phyloP scores from a whole-genome alignment of 2,888 invertebrate genomes.

The Iselma pallidipennis region DNA sequence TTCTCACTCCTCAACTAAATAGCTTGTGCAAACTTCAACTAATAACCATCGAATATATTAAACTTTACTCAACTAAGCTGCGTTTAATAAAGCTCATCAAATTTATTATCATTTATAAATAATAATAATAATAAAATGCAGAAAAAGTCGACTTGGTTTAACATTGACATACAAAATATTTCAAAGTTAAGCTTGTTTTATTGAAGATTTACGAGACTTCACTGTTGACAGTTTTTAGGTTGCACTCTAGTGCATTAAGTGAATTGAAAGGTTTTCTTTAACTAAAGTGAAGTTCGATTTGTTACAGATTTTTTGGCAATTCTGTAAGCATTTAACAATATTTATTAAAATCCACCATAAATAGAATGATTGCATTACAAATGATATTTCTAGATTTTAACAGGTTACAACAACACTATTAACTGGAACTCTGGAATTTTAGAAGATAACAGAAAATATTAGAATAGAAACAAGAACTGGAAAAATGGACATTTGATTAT shows the following conservation, averaged over 20 bases:
- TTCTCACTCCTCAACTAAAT: conserved; percentile 22
- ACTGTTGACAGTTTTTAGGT: not conserved
- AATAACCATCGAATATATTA: conserved; percentile 19
- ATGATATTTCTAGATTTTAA: too few species aligned
- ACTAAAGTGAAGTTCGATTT: not conserved
- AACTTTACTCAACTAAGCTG: conserved; percentile 11
- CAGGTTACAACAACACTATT: too few species aligned
- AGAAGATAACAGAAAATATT: too few species aligned
- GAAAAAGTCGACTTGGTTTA: too few species aligned
- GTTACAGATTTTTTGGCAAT: not conserved
- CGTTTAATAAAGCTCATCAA: not conserved
- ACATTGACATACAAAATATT: too few species aligned
- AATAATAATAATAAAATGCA: not conserved
- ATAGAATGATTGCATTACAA: too few species aligned
- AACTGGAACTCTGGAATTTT: too few species aligned
- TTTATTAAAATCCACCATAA: not conserved
- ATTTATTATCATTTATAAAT: not conserved
- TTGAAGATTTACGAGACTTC: not conserved
- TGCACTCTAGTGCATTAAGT: not conserved
- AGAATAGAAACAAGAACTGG: too few species aligned
- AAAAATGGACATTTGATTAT: too few species aligned
- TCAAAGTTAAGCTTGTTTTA: not conserved
- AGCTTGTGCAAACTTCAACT: conserved; percentile 16
- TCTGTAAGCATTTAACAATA: too few species aligned
- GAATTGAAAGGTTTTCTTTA: not conserved